These are phyloP conservation scores for Cirrhinus molitorella DNA, from an alignment of 2,797 vertebrate genomes.

Conservation along the genomic window DNA sequence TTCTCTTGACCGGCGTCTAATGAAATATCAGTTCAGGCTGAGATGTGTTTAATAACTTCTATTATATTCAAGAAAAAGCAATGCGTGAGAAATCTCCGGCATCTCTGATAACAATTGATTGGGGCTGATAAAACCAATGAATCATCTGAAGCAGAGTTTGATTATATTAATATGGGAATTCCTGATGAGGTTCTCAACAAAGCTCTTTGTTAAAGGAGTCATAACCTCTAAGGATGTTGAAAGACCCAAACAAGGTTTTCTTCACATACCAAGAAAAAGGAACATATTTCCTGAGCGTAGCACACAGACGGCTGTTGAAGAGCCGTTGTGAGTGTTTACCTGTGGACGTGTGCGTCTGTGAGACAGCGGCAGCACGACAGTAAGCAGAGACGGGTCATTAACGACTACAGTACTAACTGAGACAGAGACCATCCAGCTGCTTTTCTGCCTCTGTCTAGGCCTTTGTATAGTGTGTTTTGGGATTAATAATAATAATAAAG, in stretches of 20 bases:
- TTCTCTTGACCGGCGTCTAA: slow-evolving; percentile 44
- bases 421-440: slow-evolving; percentile 56
- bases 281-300: slow-evolving; percentile 20
- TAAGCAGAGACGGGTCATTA: slow-evolving; percentile 65
- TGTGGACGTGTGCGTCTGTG: slow-evolving; percentile 61
- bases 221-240: slow-evolving; percentile 12
- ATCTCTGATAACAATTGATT: slow-evolving; percentile 39
- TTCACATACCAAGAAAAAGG: slow-evolving; percentile 20
- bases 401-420: slow-evolving; percentile 62
- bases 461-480: background rate
- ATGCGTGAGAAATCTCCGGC: slow-evolving; percentile 38
- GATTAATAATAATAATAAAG: background rate
- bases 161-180: slow-evolving; percentile 32
- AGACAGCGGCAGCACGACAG: slow-evolving; percentile 62
- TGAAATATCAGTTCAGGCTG: slow-evolving; percentile 48
- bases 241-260: slow-evolving; percentile 50
- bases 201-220: slow-evolving; percentile 25
- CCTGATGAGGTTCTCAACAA: slow-evolving; percentile 23
- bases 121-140: slow-evolving; percentile 43
- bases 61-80: slow-evolving; percentile 12
- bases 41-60: slow-evolving; percentile 20
- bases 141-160: slow-evolving; percentile 37
- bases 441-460: slow-evolving; percentile 25
- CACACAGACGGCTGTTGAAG: slow-evolving; percentile 28
- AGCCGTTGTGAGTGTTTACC: slow-evolving; percentile 68